Conservation (phyloP, 2,113 vertebrate species). For the Lonchura striata region DNA sequence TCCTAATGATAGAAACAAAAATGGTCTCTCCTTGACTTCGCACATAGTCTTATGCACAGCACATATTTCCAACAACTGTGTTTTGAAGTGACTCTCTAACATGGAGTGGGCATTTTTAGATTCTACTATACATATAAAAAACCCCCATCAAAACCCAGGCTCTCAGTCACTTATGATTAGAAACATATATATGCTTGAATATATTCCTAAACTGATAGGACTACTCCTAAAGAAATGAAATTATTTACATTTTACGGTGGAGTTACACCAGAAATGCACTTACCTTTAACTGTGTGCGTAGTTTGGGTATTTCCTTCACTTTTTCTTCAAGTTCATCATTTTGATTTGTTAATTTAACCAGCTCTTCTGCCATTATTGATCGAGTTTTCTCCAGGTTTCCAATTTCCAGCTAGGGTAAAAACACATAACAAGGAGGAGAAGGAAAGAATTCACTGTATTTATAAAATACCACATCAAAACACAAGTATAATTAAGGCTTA, state of each 20-base stretch:
- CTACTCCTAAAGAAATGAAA: not conserved
- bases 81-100: not conserved
- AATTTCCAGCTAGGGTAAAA: constrained; percentile 86
- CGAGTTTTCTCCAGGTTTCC: constrained; percentile 90
- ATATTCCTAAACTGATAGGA: not conserved
- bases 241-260: not conserved
- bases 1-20: not conserved
- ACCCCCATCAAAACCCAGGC: not conserved
- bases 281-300: constrained; percentile 87
- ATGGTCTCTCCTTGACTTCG: not conserved
- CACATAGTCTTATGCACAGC: not conserved
- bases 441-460: not conserved
- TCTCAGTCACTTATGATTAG: not conserved
- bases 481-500: not conserved
- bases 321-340: constrained; percentile 95
- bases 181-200: not conserved
- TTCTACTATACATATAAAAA: not conserved
- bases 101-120: not conserved
- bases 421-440: not conserved
- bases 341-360: constrained; percentile 93
- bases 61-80: not conserved
- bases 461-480: not conserved
- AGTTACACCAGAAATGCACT: not conserved
- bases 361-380: constrained; percentile 91
- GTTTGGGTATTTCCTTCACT: constrained; percentile 88